Evolutionary conservation across 2,888 invertebrate species (phyloP).

Genomic region (Yponomeuta plumbellus): DNA sequence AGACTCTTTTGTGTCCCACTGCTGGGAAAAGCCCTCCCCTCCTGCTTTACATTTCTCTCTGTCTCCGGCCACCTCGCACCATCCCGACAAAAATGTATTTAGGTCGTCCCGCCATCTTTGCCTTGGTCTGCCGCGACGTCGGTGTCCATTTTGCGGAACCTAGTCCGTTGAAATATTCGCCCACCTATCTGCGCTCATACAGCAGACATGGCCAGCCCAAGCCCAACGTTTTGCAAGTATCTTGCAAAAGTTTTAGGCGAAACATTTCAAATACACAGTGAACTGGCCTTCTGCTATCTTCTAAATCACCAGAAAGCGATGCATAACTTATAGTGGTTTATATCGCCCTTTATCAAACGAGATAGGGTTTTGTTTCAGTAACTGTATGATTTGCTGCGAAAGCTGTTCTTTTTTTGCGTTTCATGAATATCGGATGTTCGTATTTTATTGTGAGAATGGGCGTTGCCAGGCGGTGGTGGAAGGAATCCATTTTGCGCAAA

Average conservation of each 20-base stretch:
- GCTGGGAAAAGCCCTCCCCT: too few species aligned
- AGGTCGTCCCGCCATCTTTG: too few species aligned
- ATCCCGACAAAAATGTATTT: too few species aligned
- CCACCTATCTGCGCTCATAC: too few species aligned
- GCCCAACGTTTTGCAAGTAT: too few species aligned
- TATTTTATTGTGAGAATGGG: background rate
- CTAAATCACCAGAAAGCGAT: background rate
- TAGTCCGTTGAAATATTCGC: too few species aligned
- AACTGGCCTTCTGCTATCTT: background rate
- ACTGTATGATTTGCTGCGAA: background rate
- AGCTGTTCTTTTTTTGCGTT: background rate
- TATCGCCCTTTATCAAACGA: background rate
- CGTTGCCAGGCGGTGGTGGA: background rate
- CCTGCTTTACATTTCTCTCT: too few species aligned
- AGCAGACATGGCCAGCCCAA: too few species aligned
- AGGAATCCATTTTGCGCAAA: background rate
- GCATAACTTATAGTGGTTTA: background rate
- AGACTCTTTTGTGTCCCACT: too few species aligned
- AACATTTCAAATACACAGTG: background rate
- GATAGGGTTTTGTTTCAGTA: background rate
- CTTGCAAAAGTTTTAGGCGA: background rate
- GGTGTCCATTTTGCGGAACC: too few species aligned
- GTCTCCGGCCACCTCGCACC: too few species aligned
- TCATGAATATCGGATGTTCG: background rate
- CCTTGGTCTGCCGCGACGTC: too few species aligned